These are phyloP conservation scores for Anarhynchus alexandrinus DNA, from an alignment of 2,113 vertebrate genomes.

Conservation along the genomic window DNA sequence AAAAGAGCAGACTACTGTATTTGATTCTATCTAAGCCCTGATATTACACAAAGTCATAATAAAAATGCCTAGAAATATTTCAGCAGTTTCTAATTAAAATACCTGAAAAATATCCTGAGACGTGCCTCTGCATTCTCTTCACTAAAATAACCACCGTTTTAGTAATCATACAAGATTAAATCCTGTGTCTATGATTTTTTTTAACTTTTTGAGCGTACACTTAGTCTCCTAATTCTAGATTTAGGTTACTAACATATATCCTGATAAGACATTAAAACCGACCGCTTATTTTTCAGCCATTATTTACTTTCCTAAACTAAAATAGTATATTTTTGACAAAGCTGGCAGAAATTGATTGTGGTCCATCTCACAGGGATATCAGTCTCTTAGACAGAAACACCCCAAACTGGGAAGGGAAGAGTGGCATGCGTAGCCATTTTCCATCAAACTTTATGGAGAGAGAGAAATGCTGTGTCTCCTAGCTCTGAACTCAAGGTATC, in stretches of 20 bases:
- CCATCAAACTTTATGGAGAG: not conserved
- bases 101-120: not conserved
- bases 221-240: not conserved
- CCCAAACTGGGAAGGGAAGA: not conserved
- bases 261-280: not conserved
- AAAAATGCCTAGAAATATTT: not conserved
- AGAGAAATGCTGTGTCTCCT: not conserved
- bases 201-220: not conserved
- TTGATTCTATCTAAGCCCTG: not conserved
- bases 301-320: not conserved
- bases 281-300: fast-evolving
- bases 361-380: not conserved
- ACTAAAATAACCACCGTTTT: not conserved
- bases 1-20: not conserved
- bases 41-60: not conserved
- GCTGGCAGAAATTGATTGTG: not conserved
- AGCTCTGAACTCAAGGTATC: not conserved
- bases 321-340: not conserved
- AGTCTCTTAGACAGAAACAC: not conserved
- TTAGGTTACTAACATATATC: not conserved
- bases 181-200: not conserved
- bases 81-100: not conserved
- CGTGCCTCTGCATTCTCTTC: not conserved
- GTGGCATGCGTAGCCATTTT: not conserved
- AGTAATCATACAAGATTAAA: not conserved